These are phyloP conservation scores for Tangara arthus DNA, from an alignment of 2,797 vertebrate genomes.

Conservation along the genomic window DNA sequence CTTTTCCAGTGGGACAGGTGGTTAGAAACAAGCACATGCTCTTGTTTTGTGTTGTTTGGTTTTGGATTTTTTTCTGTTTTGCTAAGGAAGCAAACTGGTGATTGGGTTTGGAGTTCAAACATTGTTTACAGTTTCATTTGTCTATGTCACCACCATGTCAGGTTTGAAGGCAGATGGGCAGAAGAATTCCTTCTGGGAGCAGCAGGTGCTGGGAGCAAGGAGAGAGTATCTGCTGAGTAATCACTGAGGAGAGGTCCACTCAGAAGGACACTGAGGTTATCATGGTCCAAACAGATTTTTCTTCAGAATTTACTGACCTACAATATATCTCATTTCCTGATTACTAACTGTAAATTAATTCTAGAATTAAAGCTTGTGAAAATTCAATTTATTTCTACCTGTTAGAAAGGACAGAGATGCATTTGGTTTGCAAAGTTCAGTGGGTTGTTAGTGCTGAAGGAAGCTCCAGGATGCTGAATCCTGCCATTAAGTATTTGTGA, in stretches of 20 bases:
- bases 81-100: background rate
- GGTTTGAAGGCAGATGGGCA: background rate
- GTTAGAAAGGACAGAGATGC: background rate
- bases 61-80: background rate
- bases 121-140: background rate
- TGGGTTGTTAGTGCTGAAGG: background rate
- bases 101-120: background rate
- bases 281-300: background rate
- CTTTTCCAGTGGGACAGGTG: background rate
- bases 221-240: conserved; percentile 24
- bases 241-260: background rate
- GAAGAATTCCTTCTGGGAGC: conserved; percentile 8
- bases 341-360: too few relatives aligned
- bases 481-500: background rate
- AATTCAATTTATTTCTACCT: background rate
- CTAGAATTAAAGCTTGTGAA: background rate
- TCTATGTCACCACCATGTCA: background rate
- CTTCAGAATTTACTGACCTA: background rate
- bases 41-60: background rate
- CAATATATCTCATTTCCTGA: background rate
- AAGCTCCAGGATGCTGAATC: background rate
- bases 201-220: background rate
- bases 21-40: background rate
- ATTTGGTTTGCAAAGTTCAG: background rate
- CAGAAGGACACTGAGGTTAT: background rate